Evolutionary conservation across 2,888 invertebrate species (phyloP).

Genomic region (Phengaris alcon): DNA sequence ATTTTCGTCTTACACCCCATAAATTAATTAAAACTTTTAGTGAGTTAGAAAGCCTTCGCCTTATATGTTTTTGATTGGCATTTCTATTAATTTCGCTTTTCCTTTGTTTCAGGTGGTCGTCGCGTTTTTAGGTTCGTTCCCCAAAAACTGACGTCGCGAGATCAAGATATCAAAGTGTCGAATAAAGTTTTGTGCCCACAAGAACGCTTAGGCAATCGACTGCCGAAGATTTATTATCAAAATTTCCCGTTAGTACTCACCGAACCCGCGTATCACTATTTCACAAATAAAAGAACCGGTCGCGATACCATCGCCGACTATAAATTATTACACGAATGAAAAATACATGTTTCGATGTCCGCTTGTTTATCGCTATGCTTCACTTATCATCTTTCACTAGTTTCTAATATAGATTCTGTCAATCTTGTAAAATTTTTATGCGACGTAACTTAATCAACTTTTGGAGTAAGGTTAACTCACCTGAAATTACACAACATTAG

Average conservation of each 20-base stretch:
- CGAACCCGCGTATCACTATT: conserved; percentile 78
- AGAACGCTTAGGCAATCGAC: conserved; percentile 78
- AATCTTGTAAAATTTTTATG: conserved; percentile 32
- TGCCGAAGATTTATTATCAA: conserved; percentile 76
- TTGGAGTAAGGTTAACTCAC: background rate
- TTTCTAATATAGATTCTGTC: conserved; percentile 50
- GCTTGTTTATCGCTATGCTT: conserved; percentile 72
- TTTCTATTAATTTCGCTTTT: conserved; percentile 79
- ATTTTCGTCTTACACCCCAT: conserved; percentile 9
- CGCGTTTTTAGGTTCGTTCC: conserved; percentile 47
- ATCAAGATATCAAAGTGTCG: conserved; percentile 75
- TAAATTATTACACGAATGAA: conserved; percentile 77
- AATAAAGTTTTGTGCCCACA: conserved; percentile 75
- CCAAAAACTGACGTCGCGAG: conserved; percentile 52
- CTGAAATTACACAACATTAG: no score
- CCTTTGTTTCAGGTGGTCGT: conserved; percentile 79
- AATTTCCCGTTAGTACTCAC: conserved; percentile 79
- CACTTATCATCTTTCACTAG: conserved; percentile 57
- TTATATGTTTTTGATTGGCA: conserved; percentile 61
- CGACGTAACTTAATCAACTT: background rate
- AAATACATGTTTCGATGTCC: conserved; percentile 73
- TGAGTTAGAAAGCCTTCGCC: background rate
- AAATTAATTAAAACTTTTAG: conserved; percentile 24
- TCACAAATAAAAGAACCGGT: conserved; percentile 79
- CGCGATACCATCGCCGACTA: conserved; percentile 76